These are phyloP conservation scores for Typhlomys cinereus DNA, from an alignment of 2,113 vertebrate genomes.

Conservation along the genomic window DNA sequence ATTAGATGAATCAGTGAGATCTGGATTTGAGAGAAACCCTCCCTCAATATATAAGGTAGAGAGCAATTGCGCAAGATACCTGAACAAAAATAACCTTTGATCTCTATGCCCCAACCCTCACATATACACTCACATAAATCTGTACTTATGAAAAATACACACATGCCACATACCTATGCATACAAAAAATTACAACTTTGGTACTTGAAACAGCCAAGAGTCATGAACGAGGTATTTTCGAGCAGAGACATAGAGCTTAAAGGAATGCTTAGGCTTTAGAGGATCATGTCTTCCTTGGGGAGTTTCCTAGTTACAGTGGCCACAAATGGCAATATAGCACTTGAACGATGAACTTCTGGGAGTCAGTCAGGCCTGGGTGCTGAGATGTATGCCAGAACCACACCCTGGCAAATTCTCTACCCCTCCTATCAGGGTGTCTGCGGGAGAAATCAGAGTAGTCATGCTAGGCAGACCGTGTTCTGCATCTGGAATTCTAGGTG, in stretches of 20 bases:
- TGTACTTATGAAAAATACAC: too few species aligned
- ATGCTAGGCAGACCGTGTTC: too few species aligned
- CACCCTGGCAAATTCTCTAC: accelerated
- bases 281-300: background rate
- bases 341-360: background rate
- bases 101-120: background rate
- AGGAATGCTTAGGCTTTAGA: background rate
- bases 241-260: background rate
- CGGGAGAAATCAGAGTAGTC: too few species aligned
- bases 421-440: accelerated
- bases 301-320: background rate
- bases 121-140: background rate
- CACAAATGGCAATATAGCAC: background rate
- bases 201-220: background rate
- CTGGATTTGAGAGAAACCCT: background rate
- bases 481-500: too few species aligned
- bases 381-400: too few species aligned
- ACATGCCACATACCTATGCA: background rate
- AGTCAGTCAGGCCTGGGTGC: background rate
- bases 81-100: background rate
- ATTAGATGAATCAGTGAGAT: background rate
- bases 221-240: background rate
- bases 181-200: background rate
- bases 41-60: background rate
- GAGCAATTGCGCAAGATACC: background rate